Percentiles rank a stretch among this genome's conserved stretches.
Conservation (phyloP, 1,140 invertebrate species). For the Eciton burchellii region DNA sequence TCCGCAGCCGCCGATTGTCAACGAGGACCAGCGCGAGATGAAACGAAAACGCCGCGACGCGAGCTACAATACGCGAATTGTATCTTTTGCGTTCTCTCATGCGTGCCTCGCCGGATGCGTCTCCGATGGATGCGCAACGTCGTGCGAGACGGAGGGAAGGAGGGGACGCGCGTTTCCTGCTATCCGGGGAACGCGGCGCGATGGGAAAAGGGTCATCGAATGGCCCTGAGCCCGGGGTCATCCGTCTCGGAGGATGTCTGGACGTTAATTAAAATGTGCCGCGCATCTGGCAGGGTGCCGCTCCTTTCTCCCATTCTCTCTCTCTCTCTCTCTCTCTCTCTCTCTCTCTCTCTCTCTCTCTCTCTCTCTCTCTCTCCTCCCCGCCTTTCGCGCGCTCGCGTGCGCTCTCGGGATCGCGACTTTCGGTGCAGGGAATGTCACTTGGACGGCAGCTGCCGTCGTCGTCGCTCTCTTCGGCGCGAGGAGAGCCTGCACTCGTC, state of each 20-base stretch:
- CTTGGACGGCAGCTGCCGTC: constrained; percentile 83
- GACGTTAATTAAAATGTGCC: constrained; percentile 84
- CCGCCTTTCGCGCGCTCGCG: background rate
- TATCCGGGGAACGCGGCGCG: constrained; percentile 59
- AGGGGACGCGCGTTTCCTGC: constrained; percentile 65
- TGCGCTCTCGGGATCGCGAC: constrained; percentile 44
- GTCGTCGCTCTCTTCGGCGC: constrained; percentile 40
- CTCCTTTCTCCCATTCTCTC: constrained; percentile 65
- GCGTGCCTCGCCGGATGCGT: background rate
- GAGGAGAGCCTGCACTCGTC: constrained; percentile 2
- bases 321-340: constrained; percentile 4
- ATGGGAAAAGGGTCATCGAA: constrained; percentile 79
- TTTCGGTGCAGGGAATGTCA: constrained; percentile 70
- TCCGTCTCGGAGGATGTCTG: constrained; percentile 83
- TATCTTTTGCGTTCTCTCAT: background rate
- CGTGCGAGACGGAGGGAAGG: constrained; percentile 23
- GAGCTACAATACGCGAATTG: no score
- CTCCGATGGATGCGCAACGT: constrained; percentile 5
- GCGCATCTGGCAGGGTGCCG: constrained; percentile 78
- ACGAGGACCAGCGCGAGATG: no score
- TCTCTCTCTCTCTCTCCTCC: background rate
- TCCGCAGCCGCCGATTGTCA: no score
- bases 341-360: background rate
- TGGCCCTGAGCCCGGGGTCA: constrained; percentile 81
- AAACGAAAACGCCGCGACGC: no score